Evolutionary conservation across 2,113 vertebrate genomes (phyloP), one percentile per base, ranked within the genome.

Genomic region (Dicrurus megarhynchus): DNA sequence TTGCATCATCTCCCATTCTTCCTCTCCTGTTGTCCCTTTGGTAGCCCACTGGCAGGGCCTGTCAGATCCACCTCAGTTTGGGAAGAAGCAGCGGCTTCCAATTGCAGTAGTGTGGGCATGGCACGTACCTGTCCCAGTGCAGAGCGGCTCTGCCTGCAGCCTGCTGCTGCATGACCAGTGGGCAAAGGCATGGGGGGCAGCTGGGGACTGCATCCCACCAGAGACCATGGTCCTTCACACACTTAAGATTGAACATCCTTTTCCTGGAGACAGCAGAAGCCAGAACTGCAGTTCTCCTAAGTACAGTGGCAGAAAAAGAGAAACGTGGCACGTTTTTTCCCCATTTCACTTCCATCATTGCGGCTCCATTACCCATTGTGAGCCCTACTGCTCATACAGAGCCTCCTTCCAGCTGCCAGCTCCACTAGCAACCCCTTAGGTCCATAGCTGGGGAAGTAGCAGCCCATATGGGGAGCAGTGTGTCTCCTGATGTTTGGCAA

Each of bases 71-170:
- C 6, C 26, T 84, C 53, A 30, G 16, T 67, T 6, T 63, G 35
- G 32, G 44, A 42, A 69, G 59, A 73, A 93, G 44, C 7, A 52
- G 52, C 0, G 0, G 22, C 47, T 88, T 65, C 61, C 1, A 3
- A 4, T 23, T 16, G 17, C 47, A 16, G 17, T 75, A 47, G 24
- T 2, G 13, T 26, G 49, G 56, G 20, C 23, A 23, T 0, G 0
- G 37, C 63, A 18, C 6, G 6, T 70, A 11, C 32, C 20, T 42
- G 14, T 35, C 41, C 1, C 61, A 0, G 46, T 49, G 50, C 23
- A 32, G 49, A 42, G 63, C 0, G 0, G 13, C 64, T 55, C 39
- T 68, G 73, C 74, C 82, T 4, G 3, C 50, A 70, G 19, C 57
- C 68, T 64, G 33, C 33, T 1, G 0, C 21, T 74, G 24, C 11